Conservation (phyloP, 2,888 invertebrate species). For the Sarcophaga caerulescens region DNA sequence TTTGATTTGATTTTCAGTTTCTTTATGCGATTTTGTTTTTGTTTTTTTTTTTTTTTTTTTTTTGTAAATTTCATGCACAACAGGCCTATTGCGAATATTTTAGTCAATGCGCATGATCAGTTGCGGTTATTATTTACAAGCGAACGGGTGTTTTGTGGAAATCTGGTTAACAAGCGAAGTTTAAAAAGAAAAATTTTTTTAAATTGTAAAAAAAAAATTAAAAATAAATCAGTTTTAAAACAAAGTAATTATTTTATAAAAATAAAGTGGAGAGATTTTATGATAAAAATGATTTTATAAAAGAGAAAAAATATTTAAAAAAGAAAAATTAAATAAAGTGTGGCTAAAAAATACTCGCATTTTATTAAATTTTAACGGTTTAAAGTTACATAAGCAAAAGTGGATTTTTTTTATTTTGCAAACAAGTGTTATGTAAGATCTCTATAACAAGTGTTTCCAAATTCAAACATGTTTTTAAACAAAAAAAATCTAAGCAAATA, state of each 20-base stretch:
- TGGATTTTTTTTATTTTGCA: background rate
- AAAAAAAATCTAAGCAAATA: slow-evolving; percentile 1
- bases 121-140: slow-evolving; percentile 81
- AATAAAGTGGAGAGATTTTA: too few relatives aligned
- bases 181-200: slow-evolving; percentile 6
- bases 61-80: slow-evolving; percentile 33
- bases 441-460: background rate
- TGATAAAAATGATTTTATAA: too few relatives aligned
- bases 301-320: too few relatives aligned
- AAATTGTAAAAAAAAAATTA: background rate
- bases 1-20: slow-evolving; percentile 21
- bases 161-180: background rate
- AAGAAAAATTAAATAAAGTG: too few relatives aligned
- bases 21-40: background rate
- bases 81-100: slow-evolving; percentile 62
- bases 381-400: slow-evolving; percentile 24
- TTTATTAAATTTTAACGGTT: background rate
- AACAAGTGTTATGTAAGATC: slow-evolving; percentile 36
- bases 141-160: slow-evolving; percentile 73
- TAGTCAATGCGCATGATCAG: slow-evolving; percentile 76
- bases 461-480: slow-evolving; percentile 14
- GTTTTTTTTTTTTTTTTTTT: slow-evolving; percentile 32
- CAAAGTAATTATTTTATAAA: background rate
- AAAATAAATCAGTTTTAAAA: background rate
- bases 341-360: too few relatives aligned